These are phyloP conservation scores for Babyrousa celebensis DNA, from an alignment of 2,797 vertebrate genomes.

Conservation along the genomic window DNA sequence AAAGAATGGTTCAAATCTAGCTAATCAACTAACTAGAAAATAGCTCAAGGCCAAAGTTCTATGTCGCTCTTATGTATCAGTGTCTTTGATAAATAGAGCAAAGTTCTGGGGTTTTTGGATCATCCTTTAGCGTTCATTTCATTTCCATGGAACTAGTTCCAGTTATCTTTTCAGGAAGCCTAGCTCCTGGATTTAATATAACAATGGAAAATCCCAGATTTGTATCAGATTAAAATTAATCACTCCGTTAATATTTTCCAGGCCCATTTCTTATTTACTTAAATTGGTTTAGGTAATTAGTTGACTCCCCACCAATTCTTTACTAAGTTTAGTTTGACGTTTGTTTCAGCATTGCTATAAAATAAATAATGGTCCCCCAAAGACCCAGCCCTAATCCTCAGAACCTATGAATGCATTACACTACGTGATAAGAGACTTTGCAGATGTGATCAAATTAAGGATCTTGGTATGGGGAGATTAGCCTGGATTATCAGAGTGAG, in stretches of 20 bases:
- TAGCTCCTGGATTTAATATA: not conserved
- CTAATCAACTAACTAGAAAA: not conserved
- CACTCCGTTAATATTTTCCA: not conserved
- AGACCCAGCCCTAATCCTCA: not conserved
- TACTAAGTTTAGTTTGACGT: not conserved
- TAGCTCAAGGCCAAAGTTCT: not conserved
- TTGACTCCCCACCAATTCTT: not conserved
- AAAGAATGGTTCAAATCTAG: not conserved
- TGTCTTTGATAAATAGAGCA: not conserved
- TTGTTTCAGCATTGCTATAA: slow-evolving; percentile 10
- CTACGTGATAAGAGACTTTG: not conserved
- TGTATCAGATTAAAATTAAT: slow-evolving; percentile 38
- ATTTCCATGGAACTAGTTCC: not conserved
- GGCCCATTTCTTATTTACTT: slow-evolving; percentile 44
- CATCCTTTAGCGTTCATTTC: slow-evolving; percentile 12
- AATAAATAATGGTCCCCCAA: not conserved
- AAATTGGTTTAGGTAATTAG: not conserved
- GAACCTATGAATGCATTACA: not conserved
- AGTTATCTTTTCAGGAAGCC: slow-evolving; percentile 4
- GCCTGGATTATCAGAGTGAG: not conserved
- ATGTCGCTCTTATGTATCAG: not conserved
- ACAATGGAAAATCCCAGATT: slow-evolving; percentile 32
- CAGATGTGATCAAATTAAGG: not conserved
- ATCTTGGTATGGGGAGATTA: not conserved
- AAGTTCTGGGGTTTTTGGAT: not conserved